These are phyloP conservation scores for Knipowitschia caucasica DNA, from an alignment of 2,797 vertebrate genomes.

Conservation along the genomic window DNA sequence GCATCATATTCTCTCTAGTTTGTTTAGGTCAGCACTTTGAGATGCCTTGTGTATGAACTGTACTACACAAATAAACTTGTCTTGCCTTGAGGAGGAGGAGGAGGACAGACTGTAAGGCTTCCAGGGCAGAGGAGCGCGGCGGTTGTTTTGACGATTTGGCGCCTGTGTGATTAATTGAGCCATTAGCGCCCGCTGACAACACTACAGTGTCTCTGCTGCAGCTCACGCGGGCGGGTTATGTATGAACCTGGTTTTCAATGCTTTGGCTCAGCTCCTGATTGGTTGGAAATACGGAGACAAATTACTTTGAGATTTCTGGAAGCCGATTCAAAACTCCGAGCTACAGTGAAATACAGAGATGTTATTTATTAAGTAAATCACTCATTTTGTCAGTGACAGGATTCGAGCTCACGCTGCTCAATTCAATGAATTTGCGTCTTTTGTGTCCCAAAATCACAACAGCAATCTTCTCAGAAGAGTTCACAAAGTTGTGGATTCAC, in stretches of 20 bases:
- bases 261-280: background rate
- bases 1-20: no score
- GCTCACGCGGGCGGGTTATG: slow-evolving; percentile 11
- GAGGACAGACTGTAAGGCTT: slow-evolving; percentile 45
- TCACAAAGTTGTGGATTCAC: no score
- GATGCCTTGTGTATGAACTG: no score
- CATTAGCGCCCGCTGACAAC: slow-evolving; percentile 52
- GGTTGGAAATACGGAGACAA: background rate
- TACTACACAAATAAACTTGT: no score
- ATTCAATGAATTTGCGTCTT: no score
- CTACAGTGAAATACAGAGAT: background rate
- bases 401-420: no score
- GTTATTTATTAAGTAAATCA: background rate
- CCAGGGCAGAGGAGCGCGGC: slow-evolving; percentile 49
- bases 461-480: no score
- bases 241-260: slow-evolving; percentile 31
- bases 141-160: slow-evolving; percentile 50
- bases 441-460: no score
- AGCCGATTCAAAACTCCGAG: background rate
- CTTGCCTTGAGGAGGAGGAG: slow-evolving; percentile 53
- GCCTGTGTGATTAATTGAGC: slow-evolving; percentile 60
- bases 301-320: slow-evolving; percentile 3
- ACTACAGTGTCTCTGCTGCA: slow-evolving; percentile 33
- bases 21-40: no score
- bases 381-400: no score